A percentile compares a stretch with the other conserved stretches of the same genome.
Conservation (phyloP, 2,113 vertebrate species). For the Crocuta crocuta region DNA sequence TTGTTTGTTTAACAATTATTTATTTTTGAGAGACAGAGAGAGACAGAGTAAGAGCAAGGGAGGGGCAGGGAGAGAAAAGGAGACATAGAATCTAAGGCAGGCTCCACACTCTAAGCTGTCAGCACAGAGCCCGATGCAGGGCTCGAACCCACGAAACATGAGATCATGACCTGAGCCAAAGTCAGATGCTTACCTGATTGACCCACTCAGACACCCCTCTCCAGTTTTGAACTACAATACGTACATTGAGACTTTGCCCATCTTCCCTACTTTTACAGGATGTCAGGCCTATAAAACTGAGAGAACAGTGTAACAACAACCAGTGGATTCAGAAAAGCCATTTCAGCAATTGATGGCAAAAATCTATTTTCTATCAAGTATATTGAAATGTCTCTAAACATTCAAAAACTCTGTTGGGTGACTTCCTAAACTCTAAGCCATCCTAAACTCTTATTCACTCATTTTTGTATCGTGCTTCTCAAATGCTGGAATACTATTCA, state of each 20-base stretch:
- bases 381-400: background rate
- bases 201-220: background rate
- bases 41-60: no score
- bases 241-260: background rate
- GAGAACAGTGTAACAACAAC: background rate
- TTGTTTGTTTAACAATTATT: no score
- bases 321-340: background rate
- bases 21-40: no score
- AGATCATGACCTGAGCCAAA: no score
- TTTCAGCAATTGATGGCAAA: constrained; percentile 34
- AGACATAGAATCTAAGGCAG: no score
- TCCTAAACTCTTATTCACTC: background rate
- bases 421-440: background rate
- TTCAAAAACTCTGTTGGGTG: background rate
- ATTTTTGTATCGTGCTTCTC: background rate
- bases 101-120: no score
- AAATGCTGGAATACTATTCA: background rate
- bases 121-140: no score
- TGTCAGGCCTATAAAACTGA: background rate
- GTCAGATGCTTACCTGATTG: no score
- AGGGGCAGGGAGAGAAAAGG: no score
- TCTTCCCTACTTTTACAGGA: constrained; percentile 2
- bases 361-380: background rate
- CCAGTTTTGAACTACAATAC: background rate
- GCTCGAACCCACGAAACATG: no score